Evolutionary conservation across 1,140 invertebrate genomes (phyloP).

Genomic region (Philopotamus ludificatus): DNA sequence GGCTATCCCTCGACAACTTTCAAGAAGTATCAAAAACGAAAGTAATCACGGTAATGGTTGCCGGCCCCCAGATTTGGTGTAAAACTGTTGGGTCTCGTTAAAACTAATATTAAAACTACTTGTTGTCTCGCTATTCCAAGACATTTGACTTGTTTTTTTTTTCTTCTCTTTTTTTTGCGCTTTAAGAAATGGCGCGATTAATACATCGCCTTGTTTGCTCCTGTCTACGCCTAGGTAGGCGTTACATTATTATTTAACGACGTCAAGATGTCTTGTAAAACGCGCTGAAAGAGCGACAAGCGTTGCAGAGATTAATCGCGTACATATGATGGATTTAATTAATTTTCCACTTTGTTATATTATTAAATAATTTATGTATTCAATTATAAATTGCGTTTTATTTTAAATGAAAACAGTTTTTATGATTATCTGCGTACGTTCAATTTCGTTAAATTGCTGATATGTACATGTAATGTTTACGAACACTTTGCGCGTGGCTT

Average conservation of each 20-base stretch:
- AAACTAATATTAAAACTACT: neutral
- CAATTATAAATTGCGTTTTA: too few relatives aligned
- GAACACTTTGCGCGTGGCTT: too few relatives aligned
- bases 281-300: neutral
- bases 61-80: too few relatives aligned
- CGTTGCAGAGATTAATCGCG: too few relatives aligned
- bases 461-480: too few relatives aligned
- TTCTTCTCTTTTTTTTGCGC: neutral
- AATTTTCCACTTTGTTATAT: too few relatives aligned
- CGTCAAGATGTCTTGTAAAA: neutral
- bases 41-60: slow-evolving; percentile 19
- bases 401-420: too few relatives aligned
- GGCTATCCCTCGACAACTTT: slow-evolving; percentile 19
- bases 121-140: too few relatives aligned
- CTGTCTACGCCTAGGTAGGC: neutral
- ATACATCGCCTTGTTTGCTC: neutral
- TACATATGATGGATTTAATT: too few relatives aligned
- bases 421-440: too few relatives aligned
- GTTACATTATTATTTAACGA: neutral
- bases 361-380: too few relatives aligned
- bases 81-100: neutral
- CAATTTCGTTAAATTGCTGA: too few relatives aligned
- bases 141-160: neutral
- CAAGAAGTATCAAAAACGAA: slow-evolving; percentile 21
- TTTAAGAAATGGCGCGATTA: neutral